Evolutionary conservation across 2,113 vertebrate genomes (phyloP), one percentile per base, ranked within the genome.

Genomic region (Artemisiospiza belli): DNA sequence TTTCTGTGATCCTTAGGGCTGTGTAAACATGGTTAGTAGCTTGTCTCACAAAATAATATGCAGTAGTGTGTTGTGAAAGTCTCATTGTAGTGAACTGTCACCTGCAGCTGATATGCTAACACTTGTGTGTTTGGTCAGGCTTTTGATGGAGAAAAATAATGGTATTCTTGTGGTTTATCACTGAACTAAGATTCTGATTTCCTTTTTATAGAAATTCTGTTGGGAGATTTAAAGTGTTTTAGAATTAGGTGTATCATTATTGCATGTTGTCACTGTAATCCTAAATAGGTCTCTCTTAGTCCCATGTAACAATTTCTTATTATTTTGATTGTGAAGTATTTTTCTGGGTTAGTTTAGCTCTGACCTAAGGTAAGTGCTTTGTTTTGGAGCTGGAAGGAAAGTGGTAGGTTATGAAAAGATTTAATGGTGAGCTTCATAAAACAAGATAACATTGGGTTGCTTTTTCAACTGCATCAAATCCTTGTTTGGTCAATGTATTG

Each of bases 351-450:
- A 66, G 35, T 57, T 85, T 93, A 47, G 75, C 39, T 15, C 79
- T 79, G 78, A 44, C 35, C 31, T 64, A 44, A 92, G 74, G 70
- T 66, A 79, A 74, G 79, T 83, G 73, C 35, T 89, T 86, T 91
- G 25, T 64, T 89, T 75, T 78, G n/a, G 52, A 87, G 52, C 70
- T 49, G 69, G 35, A 69, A 77, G 68, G 43, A 67, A 64, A 27
- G 58, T 44, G 19, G 15, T 47, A 14, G 2, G 0, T 39, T 47
- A 28, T 47, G 22, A 35, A 69, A 72, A 72, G 39, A 47, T 41
- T 35, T 9, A 52, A 19, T 9, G 55, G 25, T 49, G 37, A 54
- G n/a, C 25, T 80, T 58, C 62, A 0, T 35, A 15, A 69, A 66
- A 28, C 21, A 62, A 35, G 46, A 12, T 76, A 37, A 51, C 22